phyloP scores from a whole-genome alignment of 2,797 vertebrate species.

The Trachops cirrhosus region DNA sequence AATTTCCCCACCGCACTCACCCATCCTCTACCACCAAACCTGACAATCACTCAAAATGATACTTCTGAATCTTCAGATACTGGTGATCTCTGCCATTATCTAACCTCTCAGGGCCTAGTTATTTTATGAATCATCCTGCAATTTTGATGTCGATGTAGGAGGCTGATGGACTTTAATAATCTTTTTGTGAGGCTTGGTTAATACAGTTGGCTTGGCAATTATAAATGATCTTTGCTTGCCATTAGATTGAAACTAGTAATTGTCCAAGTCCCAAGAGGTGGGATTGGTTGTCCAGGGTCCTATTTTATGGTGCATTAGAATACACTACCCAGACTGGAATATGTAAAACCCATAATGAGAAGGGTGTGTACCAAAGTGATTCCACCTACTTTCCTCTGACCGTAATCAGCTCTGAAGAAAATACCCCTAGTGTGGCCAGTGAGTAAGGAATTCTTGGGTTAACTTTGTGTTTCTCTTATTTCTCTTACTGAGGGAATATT shows the following conservation, averaged over 20 bases:
- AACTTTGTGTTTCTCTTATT: not conserved
- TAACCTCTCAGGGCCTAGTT: not conserved
- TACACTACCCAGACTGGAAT: not conserved
- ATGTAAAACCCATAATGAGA: not conserved
- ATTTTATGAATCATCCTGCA: not conserved
- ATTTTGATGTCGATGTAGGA: not conserved
- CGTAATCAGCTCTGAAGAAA: not conserved
- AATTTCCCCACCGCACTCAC: too few relatives aligned
- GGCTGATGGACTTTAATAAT: not conserved
- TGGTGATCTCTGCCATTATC: not conserved
- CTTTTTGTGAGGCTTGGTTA: not conserved
- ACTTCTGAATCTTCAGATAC: not conserved
- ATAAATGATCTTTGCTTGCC: not conserved
- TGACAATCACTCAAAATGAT: not conserved
- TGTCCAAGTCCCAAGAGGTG: not conserved
- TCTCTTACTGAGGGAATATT: not conserved
- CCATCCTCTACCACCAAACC: not conserved
- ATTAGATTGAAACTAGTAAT: not conserved
- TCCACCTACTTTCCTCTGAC: not conserved
- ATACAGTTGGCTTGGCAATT: not conserved
- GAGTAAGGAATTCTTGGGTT: not conserved
- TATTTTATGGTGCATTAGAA: not conserved
- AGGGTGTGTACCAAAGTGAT: not conserved
- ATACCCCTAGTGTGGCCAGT: not conserved
- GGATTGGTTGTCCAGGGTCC: not conserved